These are phyloP conservation scores for Porites evermanni DNA, from an alignment of 92 coral and sea anemone genomes.

Conservation along the genomic window DNA sequence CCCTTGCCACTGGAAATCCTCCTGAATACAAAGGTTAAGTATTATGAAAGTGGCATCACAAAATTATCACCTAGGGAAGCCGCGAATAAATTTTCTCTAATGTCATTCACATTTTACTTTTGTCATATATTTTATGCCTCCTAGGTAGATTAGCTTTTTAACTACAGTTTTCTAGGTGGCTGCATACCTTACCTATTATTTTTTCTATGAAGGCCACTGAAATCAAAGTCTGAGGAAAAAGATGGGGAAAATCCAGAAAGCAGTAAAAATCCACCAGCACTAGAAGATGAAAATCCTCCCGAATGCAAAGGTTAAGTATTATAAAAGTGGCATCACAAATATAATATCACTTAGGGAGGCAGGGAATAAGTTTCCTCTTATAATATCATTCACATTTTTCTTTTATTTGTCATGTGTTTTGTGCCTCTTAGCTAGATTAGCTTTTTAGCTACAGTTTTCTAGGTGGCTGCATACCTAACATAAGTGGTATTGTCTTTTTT, in stretches of 20 bases:
- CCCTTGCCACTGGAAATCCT: neutral
- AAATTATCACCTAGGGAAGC: neutral
- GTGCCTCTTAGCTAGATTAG: no score
- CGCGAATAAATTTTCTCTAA: neutral
- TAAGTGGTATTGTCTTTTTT: no score
- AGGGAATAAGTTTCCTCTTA: neutral
- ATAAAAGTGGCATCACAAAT: neutral
- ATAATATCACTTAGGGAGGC: neutral
- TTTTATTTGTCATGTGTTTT: no score
- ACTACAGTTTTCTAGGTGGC: no score
- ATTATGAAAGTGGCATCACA: neutral
- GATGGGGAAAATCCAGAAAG: neutral
- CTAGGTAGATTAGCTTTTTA: no score
- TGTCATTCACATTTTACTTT: neutral
- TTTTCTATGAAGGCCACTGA: neutral
- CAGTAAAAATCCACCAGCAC: neutral
- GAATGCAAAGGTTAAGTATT: conserved; percentile 17
- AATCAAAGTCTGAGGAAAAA: neutral
- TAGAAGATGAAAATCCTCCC: neutral
- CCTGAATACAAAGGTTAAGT: conserved; percentile 12
- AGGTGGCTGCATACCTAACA: no score
- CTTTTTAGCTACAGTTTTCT: no score
- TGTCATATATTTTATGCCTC: no score
- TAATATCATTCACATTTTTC: neutral
- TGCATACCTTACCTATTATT: neutral